A percentile compares a stretch with the other conserved stretches of the same genome.
phyloP scores from a whole-genome alignment of 30 jellyfish, hydroid and myxozoan genomes.

The Rhopilema esculentum region DNA sequence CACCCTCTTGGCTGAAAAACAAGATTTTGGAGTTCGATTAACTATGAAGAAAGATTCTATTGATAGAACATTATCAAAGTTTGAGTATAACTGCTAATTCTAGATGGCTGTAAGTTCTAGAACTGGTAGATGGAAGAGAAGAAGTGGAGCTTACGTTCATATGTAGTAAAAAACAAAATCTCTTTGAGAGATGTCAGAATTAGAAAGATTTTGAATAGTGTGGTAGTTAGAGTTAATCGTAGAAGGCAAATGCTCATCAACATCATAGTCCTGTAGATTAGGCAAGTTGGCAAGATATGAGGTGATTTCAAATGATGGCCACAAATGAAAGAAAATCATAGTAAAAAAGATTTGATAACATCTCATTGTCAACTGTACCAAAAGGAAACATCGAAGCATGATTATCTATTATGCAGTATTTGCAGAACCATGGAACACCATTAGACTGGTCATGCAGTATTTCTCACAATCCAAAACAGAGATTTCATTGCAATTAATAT shows the following conservation, averaged over 20 bases:
- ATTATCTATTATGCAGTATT: conserved; percentile 37
- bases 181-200: conserved; percentile 30
- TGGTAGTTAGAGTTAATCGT: conserved; percentile 31
- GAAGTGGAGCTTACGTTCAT: conserved; percentile 18
- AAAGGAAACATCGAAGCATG: conserved; percentile 46
- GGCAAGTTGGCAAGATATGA: conserved; percentile 25
- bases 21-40: conserved; percentile 34
- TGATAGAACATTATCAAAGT: conserved; percentile 23
- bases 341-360: conserved; percentile 35
- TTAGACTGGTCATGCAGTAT: conserved; percentile 19
- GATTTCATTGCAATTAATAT: conserved; percentile 32
- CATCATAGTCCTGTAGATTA: too few relatives aligned
- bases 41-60: conserved; percentile 28
- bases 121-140: conserved; percentile 40
- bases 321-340: conserved; percentile 47
- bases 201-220: conserved; percentile 38
- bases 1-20: too few relatives aligned
- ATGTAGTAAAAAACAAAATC: too few relatives aligned
- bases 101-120: conserved; percentile 36
- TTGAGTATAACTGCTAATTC: conserved; percentile 18
- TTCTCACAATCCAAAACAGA: conserved; percentile 36
- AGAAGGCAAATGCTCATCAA: conserved; percentile 40
- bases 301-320: conserved; percentile 48
- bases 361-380: conserved; percentile 55
- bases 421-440: conserved; percentile 47